These are phyloP conservation scores for Baccha elongata DNA, from an alignment of 2,888 invertebrate species.

Conservation along the genomic window DNA sequence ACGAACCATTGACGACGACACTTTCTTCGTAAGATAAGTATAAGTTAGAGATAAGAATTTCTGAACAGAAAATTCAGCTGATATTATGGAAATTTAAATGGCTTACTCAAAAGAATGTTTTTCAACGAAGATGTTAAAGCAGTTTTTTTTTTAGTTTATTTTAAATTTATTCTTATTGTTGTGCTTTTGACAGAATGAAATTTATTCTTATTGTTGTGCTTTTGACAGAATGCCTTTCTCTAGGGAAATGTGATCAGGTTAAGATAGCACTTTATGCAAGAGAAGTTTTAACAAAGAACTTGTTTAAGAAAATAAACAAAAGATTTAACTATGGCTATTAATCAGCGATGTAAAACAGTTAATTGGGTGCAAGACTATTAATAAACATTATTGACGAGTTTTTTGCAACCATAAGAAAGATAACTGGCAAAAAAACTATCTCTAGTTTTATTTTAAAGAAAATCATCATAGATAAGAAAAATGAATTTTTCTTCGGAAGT, in stretches of 20 bases:
- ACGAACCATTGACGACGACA: constrained; percentile 14
- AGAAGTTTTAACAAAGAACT: no score
- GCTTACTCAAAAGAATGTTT: constrained; percentile 52
- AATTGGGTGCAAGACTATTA: no score
- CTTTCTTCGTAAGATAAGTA: constrained; percentile 8
- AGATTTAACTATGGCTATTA: no score
- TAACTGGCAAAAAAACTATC: no score
- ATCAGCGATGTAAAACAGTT: no score
- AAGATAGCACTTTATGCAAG: no score
- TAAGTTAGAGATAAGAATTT: constrained; percentile 55
- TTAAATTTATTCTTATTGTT: neutral
- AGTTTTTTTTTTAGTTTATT: constrained; percentile 9
- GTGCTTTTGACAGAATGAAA: neutral
- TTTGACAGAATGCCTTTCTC: neutral
- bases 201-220: neutral
- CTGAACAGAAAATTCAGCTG: constrained; percentile 18
- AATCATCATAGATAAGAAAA: no score
- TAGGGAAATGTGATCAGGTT: neutral
- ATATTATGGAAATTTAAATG: constrained; percentile 69
- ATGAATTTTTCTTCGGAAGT: no score
- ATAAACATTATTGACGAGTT: no score
- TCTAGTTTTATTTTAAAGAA: no score
- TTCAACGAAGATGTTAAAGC: constrained; percentile 41
- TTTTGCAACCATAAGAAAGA: no score
- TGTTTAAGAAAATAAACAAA: no score